A percentile compares a stretch with the other conserved stretches of the same genome.
These are phyloP conservation scores for Acrocera orbiculus DNA, from an alignment of 2,888 invertebrate genomes.

Conservation along the genomic window DNA sequence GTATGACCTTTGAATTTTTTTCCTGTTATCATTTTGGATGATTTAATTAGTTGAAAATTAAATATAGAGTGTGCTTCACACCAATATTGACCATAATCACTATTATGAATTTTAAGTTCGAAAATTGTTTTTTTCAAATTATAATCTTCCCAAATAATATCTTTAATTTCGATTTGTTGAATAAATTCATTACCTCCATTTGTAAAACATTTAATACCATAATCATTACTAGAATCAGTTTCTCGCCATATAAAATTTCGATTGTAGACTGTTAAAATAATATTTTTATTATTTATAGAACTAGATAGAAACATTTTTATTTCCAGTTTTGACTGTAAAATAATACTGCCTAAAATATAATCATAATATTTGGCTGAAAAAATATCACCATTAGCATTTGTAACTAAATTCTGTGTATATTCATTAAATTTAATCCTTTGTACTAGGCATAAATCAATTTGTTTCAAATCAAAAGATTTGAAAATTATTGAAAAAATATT, in stretches of 20 bases:
- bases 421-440: too few species aligned
- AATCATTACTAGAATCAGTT: constrained; percentile 22
- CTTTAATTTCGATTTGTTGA: constrained; percentile 31
- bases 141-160: constrained; percentile 22
- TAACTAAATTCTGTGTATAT: too few species aligned
- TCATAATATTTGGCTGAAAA: too few species aligned
- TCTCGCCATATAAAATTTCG: constrained; percentile 37
- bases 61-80: constrained; percentile 39
- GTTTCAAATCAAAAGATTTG: too few species aligned
- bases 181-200: constrained; percentile 36
- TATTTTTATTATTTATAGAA: constrained; percentile 15
- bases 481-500: too few species aligned
- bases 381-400: too few species aligned
- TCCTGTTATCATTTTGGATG: constrained; percentile 36
- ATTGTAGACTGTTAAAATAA: constrained; percentile 37
- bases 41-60: constrained; percentile 34
- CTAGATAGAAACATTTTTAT: too few species aligned
- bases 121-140: constrained; percentile 28
- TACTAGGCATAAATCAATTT: too few species aligned
- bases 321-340: too few species aligned
- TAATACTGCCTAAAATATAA: too few species aligned
- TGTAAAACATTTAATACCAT: constrained; percentile 42
- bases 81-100: constrained; percentile 45
- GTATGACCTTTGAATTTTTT: constrained; percentile 20
- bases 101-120: constrained; percentile 33